These are phyloP conservation scores for Vombatus ursinus DNA, from an alignment of 2,113 vertebrate genomes.

Conservation along the genomic window DNA sequence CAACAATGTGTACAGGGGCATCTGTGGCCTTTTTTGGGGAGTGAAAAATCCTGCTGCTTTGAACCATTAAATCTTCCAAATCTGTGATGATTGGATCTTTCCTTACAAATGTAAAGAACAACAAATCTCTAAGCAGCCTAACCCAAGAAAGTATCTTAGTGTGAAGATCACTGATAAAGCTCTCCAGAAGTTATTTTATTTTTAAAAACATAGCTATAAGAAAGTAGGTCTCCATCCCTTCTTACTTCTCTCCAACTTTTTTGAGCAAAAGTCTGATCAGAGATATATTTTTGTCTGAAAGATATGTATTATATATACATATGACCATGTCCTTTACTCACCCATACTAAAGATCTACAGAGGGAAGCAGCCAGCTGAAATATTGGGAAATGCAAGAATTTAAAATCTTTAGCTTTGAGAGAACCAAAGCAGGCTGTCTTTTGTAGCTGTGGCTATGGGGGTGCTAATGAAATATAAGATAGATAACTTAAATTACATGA, in stretches of 20 bases:
- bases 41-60: constrained; percentile 28
- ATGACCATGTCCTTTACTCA: not conserved
- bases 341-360: not conserved
- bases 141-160: not conserved
- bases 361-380: not conserved
- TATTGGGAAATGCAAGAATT: not conserved
- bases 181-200: not conserved
- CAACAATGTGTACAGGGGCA: not conserved
- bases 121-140: constrained; percentile 5
- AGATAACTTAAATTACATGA: not conserved
- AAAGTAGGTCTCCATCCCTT: not conserved
- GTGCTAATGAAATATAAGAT: not conserved
- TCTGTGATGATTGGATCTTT: constrained; percentile 41
- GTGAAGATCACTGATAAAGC: not conserved
- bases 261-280: not conserved
- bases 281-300: not conserved
- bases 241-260: not conserved
- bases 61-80: constrained; percentile 19
- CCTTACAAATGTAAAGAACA: constrained; percentile 35
- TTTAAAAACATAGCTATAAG: not conserved
- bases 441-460: not conserved
- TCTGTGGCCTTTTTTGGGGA: constrained; percentile 38
- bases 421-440: not conserved
- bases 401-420: not conserved
- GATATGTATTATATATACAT: not conserved